These are phyloP conservation scores for Osmerus eperlanus DNA, from an alignment of 2,113 vertebrate species.

Conservation along the genomic window DNA sequence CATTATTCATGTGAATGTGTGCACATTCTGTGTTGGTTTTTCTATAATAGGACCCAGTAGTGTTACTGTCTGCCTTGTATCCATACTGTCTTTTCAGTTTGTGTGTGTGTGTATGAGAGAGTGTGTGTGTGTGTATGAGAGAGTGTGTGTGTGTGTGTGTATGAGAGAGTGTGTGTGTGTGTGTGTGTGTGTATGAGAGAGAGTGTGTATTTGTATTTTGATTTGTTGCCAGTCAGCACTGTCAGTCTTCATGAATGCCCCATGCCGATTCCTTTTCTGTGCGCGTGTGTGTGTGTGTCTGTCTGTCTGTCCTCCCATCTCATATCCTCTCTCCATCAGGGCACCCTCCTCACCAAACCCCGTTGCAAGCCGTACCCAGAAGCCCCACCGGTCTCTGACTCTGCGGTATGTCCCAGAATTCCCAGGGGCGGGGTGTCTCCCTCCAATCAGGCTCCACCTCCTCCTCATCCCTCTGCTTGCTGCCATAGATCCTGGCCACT, in stretches of 20 bases:
- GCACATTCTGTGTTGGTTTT: background rate
- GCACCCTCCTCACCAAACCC: slow-evolving; percentile 76
- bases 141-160: no score
- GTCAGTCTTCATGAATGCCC: background rate
- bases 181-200: slow-evolving; percentile 3
- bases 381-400: slow-evolving; percentile 76
- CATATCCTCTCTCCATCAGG: slow-evolving; percentile 84
- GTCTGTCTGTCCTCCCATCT: slow-evolving; percentile 62
- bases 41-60: background rate
- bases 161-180: no score
- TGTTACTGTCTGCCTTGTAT: background rate
- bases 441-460: slow-evolving; percentile 49
- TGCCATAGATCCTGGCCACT: slow-evolving; percentile 25
- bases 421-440: slow-evolving; percentile 50
- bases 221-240: background rate
- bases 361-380: slow-evolving; percentile 78
- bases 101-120: background rate
- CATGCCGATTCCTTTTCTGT: background rate
- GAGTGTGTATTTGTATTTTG: background rate
- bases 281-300: slow-evolving; percentile 20
- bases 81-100: background rate
- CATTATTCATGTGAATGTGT: background rate
- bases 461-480: slow-evolving; percentile 35
- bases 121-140: slow-evolving; percentile 5
- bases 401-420: slow-evolving; percentile 77